Evolutionary conservation across 2,113 vertebrate genomes (phyloP), one percentile per base, ranked within the genome.

Genomic region (Nesogale talazaci): DNA sequence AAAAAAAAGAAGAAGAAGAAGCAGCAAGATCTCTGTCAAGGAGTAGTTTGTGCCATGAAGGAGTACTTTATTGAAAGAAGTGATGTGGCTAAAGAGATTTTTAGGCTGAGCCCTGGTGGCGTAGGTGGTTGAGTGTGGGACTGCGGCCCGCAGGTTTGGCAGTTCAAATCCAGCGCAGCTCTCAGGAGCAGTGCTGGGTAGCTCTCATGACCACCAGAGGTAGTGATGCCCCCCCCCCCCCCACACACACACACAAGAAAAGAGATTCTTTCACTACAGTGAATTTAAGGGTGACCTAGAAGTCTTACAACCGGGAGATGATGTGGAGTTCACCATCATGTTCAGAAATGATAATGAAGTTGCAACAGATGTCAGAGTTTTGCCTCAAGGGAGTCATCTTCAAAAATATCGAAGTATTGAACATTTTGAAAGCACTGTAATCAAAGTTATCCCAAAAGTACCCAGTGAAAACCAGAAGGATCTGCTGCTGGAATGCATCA

Each of bases 201-300:
- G n/a, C n/a, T n/a, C n/a, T n/a, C n/a, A n/a, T n/a, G n/a, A n/a
- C n/a, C n/a, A n/a, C n/a, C n/a, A n/a, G n/a, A n/a, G n/a, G n/a
- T n/a, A n/a, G n/a, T n/a, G n/a, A n/a, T n/a, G n/a, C n/a, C n/a
- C n/a, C n/a, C n/a, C n/a, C n/a, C n/a, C n/a, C n/a, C n/a, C n/a
- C n/a, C n/a, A n/a, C n/a, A n/a, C n/a, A n/a, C n/a, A n/a, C n/a
- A n/a, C n/a, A n/a, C n/a, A n/a, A n/a, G n/a, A n/a, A 99, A 99
- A 97, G 99, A 99, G 99, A 97, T 99, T 99, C 98, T 99, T 99
- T 98, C 99, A 99, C 98, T 99, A 99, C 97, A 99, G 99, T 74
- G 99, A 99, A 98, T 99, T 99, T 97, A 99, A 99, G 97, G 99
- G 99, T 94, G 99, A 99, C 97, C 98, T 99, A 96, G 99, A 99